Evolutionary conservation across 2,888 invertebrate genomes (phyloP), one percentile per base, ranked within the genome.

Genomic region (Drosophila trichaetosa): DNA sequence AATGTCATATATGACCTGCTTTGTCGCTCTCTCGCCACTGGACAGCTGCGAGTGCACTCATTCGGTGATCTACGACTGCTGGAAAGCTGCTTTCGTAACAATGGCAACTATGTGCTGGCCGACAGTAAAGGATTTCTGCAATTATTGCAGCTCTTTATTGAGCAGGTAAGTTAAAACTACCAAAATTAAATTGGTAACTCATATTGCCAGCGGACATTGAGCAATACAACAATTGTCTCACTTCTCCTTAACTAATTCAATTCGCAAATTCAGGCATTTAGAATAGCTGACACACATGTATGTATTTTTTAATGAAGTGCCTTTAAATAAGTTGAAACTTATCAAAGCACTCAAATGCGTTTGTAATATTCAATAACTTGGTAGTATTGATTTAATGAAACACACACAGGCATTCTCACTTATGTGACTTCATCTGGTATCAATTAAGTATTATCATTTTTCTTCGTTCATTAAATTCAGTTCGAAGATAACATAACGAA

Each of bases 101-200:
- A 92, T 75, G 91, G 89, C 73, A 93, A 92, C 85, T 91, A 91
- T 89, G 89, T 93, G 69, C 79, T 93, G 68, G 89, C 92, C 51
- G 91, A 93, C 67, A 93, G 91, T 76, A 92, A 92, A 76, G 90
- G 91, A 77, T 93, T 93, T 80, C 84, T 91, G 72, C 86, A 91
- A 65, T 80, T 93, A 83, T 73, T 93, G 76, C 86, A 91, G 80
- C 89, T 92, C 68, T 89, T 92, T 66, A 90, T 93, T 68, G 90
- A 88, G 65, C 91, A 90, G 92, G 93, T 93, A 83, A 91, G 92
- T 77, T n/a, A 4, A 52, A 42, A 54, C 36, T 21, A 13, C 18
- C 36, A 33, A 46, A 69, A 63, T 66, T 53, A 65, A 53, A 62
- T 52, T 10, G 4, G 40, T 48, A 52, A 60, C 66, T 48, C 53